Evolutionary conservation across 2,888 invertebrate species (phyloP), one percentile per base, ranked within the genome.

Genomic region (Pherbina coryleti): DNA sequence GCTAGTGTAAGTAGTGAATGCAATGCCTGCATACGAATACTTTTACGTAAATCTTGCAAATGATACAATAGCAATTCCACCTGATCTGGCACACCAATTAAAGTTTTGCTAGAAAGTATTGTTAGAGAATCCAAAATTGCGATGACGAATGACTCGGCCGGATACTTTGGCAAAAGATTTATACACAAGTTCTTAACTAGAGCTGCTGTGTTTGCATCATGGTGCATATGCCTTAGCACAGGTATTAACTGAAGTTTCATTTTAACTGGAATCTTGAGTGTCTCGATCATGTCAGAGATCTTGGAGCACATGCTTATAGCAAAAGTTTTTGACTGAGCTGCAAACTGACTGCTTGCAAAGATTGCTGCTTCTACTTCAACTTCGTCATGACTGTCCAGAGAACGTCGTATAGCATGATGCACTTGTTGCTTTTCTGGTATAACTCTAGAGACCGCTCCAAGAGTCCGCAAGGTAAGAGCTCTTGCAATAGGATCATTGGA

Each of bases 331-430:
- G 98, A 98, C 88, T 97, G 96, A 19, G 96, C 96, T 34, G 98
- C 97, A 92, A 98, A 98, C 90, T 96, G 95, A 76, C 95, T 95
- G 66, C 98, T 97, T 44, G 98, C 98, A 91, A 95, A 96, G 81
- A 98, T 97, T 14, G 98, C 98, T 66, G 98, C 98, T 88, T 97
- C 96, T 44, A 98, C 97, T 91, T 99, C 99, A 0, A 97, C 97
- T 82, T 95, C 94, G 88, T 99, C 97, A 89, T 97, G 96, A 62
- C 98, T 98, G 89, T 98, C 98, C 17, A 98, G 90, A 28, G 97
- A 96, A 82, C 95, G 93, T 49, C 98, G 91, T 75, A 99, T 97
- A 79, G 97, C 96, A 86, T 98, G 98, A 89, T 99, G 98, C 0
- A 98, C 97, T 90, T 97, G 96, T 86, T 97, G 97, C 82, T 96